Evolutionary conservation across 2,797 vertebrate genomes (phyloP), one percentile per base, ranked within the genome.

Genomic region (Helicolenus hilgendorfi): DNA sequence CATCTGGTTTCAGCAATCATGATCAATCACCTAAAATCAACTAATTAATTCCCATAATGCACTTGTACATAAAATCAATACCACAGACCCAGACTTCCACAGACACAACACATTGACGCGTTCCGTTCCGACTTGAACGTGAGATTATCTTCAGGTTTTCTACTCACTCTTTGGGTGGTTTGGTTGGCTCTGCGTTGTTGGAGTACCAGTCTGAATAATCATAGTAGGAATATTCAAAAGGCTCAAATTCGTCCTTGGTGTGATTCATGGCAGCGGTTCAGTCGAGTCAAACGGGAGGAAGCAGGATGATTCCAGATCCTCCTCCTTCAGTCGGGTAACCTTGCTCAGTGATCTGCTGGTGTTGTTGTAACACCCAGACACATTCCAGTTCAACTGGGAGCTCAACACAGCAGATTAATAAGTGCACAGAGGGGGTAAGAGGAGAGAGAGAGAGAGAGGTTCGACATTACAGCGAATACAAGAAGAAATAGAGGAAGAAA

Each of bases 111-210:
- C 11, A 26, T 11, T 72, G 49, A 56, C 13, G 11, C 7, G 13
- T 35, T 49, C n/a, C 11, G 24, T 7, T 36, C 10, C 58, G 55
- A 65, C n/a, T 56, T 56, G 49, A 53, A 53, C 31, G 24, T 49
- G n/a, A 69, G 14, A 53, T 1, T 31, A 24, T 41, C 11, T 20
- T 6, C 15, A 62, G 20, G 4, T 22, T 18, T 55, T 2, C 14
- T 89, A 98, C 98, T 98, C 95, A 99, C 99, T 98, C 97, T 10
- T 98, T 96, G 0, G 96, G 97, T 0, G 94, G 79, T 33, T 89
- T 70, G 0, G 98, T 96, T 0, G 96, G 96, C 11, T 97, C 97
- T 7, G 91, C 63, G 31, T 97, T 93, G 67, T 91, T 41, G 0
- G 89, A 86, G 87, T 96, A 94, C 93, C 94, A 99, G 94, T 96